These are phyloP conservation scores for Ochropleura leucogaster DNA, from an alignment of 2,888 invertebrate species.

Conservation along the genomic window DNA sequence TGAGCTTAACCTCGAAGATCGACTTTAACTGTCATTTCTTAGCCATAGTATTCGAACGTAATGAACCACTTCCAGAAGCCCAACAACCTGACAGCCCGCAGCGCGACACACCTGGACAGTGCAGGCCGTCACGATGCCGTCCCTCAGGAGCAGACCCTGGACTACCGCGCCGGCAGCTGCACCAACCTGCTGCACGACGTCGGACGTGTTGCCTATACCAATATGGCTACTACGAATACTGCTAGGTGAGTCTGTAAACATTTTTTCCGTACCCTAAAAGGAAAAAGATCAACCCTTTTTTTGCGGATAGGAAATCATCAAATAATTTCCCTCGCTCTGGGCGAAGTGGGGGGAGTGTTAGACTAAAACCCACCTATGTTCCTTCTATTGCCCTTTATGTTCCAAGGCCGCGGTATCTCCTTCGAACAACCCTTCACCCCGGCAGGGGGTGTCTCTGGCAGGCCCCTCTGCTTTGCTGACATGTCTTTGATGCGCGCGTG, in stretches of 20 bases:
- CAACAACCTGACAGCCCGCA: constrained; percentile 77
- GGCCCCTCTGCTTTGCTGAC: too few species aligned
- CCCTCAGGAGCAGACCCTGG: constrained; percentile 62
- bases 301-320: too few species aligned
- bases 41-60: neutral
- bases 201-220: constrained; percentile 77
- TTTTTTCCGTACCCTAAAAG: too few species aligned
- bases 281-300: too few species aligned
- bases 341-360: too few species aligned
- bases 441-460: too few species aligned
- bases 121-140: constrained; percentile 41
- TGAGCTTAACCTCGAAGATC: neutral
- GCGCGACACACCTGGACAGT: constrained; percentile 79
- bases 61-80: constrained; percentile 74
- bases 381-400: too few species aligned
- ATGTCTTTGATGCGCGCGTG: too few species aligned
- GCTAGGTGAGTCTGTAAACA: constrained; percentile 31
- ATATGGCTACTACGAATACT: constrained; percentile 78
- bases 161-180: constrained; percentile 80
- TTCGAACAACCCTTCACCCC: too few species aligned
- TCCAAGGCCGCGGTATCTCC: too few species aligned
- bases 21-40: neutral
- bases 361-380: too few species aligned
- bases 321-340: too few species aligned
- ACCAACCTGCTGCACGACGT: constrained; percentile 76